These are phyloP conservation scores for Sicus ferrugineus DNA, from an alignment of 2,888 invertebrate species.

Conservation along the genomic window DNA sequence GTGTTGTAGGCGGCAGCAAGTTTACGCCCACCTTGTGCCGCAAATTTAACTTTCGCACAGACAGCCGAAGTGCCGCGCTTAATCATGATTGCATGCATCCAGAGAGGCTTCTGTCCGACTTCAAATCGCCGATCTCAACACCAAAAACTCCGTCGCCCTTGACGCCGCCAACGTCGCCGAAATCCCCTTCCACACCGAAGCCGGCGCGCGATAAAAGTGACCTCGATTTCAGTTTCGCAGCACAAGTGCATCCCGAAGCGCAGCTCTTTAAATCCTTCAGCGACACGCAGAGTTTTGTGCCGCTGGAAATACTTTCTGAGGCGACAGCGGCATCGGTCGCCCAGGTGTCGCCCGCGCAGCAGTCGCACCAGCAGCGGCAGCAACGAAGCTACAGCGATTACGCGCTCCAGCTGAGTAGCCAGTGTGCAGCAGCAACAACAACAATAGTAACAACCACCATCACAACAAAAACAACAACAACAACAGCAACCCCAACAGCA, in stretches of 20 bases:
- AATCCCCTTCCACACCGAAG: slow-evolving; percentile 1
- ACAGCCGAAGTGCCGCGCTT: not conserved
- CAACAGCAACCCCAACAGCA: not conserved
- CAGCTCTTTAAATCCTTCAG: slow-evolving; percentile 44
- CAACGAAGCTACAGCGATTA: slow-evolving; percentile 21
- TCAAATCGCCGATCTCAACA: slow-evolving; percentile 21
- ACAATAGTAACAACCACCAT: slow-evolving; percentile 36
- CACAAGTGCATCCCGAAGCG: slow-evolving; percentile 17
- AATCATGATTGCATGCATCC: not conserved
- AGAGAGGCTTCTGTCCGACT: not conserved
- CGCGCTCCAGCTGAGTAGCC: slow-evolving; percentile 10
- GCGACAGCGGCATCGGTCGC: not conserved
- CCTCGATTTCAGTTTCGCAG: slow-evolving; percentile 24
- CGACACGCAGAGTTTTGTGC: slow-evolving; percentile 37
- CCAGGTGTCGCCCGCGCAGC: slow-evolving; percentile 12
- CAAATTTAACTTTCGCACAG: slow-evolving; percentile 35
- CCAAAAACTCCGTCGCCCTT: not conserved
- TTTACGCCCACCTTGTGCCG: slow-evolving; percentile 45
- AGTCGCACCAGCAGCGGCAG: slow-evolving; percentile 26
- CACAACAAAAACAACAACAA: too few species aligned
- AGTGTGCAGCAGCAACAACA: slow-evolving; percentile 9
- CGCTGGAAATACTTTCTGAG: not conserved
- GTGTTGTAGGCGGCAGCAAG: slow-evolving; percentile 37
- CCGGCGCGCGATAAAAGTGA: slow-evolving; percentile 17
- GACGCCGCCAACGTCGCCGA: slow-evolving; percentile 1